A percentile compares a stretch with the other conserved stretches of the same genome.
Evolutionary conservation across 2,113 vertebrate genomes (phyloP).

Genomic region (Aptenodytes patagonicus): DNA sequence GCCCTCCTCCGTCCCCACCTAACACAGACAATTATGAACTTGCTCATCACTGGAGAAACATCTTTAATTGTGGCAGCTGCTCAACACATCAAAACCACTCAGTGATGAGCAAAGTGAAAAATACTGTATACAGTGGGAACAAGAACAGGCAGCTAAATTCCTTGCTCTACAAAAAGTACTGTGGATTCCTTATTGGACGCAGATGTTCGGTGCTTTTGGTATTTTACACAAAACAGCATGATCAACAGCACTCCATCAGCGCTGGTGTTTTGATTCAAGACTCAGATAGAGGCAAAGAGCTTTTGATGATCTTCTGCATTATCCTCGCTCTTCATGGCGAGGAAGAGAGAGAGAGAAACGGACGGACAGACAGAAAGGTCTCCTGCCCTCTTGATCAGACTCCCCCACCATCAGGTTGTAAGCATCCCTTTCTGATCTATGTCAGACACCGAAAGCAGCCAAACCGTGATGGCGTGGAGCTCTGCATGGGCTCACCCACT

Average conservation of each 20-base stretch:
- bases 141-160: not conserved
- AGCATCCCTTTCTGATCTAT: too few relatives aligned
- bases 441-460: not conserved
- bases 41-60: not conserved
- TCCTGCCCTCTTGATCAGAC: not conserved
- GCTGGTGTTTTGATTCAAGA: not conserved
- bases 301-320: not conserved
- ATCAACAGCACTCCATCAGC: not conserved
- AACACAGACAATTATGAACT: not conserved
- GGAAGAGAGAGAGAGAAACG: not conserved
- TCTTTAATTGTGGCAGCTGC: not conserved
- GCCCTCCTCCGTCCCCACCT: not conserved
- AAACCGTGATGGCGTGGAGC: fast-evolving
- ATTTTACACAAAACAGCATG: not conserved
- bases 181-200: not conserved
- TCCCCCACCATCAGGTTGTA: not conserved
- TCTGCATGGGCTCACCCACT: not conserved
- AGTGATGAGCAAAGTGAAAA: not conserved
- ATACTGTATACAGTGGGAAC: not conserved
- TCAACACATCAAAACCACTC: not conserved
- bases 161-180: not conserved
- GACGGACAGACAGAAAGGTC: not conserved
- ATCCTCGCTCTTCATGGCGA: fast-evolving
- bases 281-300: not conserved
- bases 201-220: not conserved